Base-by-base conservation (phyloP, 2,113 vertebrate species). In the Burhinus oedicnemus region DNA sequence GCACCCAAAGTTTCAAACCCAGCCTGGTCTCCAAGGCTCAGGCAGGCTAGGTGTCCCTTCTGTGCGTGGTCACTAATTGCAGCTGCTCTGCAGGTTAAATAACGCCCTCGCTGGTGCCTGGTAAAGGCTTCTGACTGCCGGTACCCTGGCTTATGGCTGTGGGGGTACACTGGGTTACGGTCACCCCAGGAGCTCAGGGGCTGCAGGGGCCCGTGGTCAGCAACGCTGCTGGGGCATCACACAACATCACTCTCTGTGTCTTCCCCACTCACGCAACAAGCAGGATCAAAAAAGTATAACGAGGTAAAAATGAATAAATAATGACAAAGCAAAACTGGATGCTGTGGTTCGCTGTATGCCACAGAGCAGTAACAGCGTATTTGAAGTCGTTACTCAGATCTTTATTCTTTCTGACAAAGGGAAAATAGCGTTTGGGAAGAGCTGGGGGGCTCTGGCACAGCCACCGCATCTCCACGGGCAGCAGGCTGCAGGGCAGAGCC, bases 31-130 rank as follows among this genome's bases (percentile, higher is more conserved):
- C 21, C 6, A 47, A 34, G 11, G n/a, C 16, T 76, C 44, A 49
- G 44, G 32, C 19, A 74, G 65, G 7, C 15, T 51, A 32, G 20
- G 22, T 66, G 23, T 68, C 32, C 40, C 36, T 87, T 57, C 36
- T 1, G 0, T 11, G 5, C 2, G 0, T 0, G 0, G 18, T 68
- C 62, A 79, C 34, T 22, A 36, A 8, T 4, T 32, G 42, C 20
- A 1, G 36, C 40, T 60, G 51, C 71, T 82, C 61, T 44, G 38
- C n/a, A 40, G n/a, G 40, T 60, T 68, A 70, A 76, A 0, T 58
- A 85, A 45, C 1, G 1, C 6, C 10, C 40, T 83, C 0, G 0
- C 44, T 4, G 12, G 54, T 19, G 19, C 58, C 76, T 70, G 29
- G 22, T 40, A 52, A 70, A 45, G 55, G 54, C 30, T 74, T 36